Evolutionary conservation across 2,113 vertebrate species (phyloP).

Genomic region (Pseudorectes ferrugineus): DNA sequence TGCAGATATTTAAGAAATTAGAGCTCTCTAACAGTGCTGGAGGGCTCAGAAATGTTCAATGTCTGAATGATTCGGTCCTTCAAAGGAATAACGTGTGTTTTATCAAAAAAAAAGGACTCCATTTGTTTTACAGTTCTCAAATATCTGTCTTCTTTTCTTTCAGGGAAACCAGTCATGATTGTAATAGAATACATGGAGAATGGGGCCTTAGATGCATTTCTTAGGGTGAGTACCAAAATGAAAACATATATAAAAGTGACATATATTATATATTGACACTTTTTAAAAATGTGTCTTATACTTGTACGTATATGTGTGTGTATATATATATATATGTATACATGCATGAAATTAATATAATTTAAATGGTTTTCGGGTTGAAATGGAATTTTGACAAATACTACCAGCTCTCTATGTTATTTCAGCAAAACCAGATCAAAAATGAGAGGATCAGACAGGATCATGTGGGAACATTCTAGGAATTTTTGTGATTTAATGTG

Average conservation of each 20-base stretch:
- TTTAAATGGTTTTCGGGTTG: not conserved
- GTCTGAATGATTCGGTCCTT: slow-evolving; percentile 15
- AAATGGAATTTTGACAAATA: not conserved
- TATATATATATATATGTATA: not conserved
- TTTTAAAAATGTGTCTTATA: not conserved
- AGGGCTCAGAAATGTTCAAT: slow-evolving; percentile 18
- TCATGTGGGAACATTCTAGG: not conserved
- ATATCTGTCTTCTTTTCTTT: slow-evolving; percentile 35
- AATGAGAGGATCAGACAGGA: not conserved
- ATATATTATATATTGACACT: not conserved
- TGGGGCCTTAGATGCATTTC: slow-evolving; percentile 94
- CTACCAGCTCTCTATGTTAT: not conserved
- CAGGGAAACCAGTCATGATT: slow-evolving; percentile 99
- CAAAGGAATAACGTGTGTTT: slow-evolving; percentile 24
- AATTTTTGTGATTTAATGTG: not conserved
- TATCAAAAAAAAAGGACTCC: slow-evolving; percentile 7
- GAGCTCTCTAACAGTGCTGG: slow-evolving; percentile 5
- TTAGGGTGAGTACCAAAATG: slow-evolving; percentile 83
- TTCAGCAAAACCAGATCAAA: slow-evolving; percentile 17
- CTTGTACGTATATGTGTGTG: not conserved
- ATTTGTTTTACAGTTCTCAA: slow-evolving; percentile 35
- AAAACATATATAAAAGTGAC: not conserved
- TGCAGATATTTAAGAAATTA: slow-evolving; percentile 55
- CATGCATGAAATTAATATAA: not conserved
- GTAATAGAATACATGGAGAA: slow-evolving; percentile 99